Evolutionary conservation across 1,140 invertebrate genomes (phyloP), one percentile per base, ranked within the genome.

Genomic region (Calosoma granatense): DNA sequence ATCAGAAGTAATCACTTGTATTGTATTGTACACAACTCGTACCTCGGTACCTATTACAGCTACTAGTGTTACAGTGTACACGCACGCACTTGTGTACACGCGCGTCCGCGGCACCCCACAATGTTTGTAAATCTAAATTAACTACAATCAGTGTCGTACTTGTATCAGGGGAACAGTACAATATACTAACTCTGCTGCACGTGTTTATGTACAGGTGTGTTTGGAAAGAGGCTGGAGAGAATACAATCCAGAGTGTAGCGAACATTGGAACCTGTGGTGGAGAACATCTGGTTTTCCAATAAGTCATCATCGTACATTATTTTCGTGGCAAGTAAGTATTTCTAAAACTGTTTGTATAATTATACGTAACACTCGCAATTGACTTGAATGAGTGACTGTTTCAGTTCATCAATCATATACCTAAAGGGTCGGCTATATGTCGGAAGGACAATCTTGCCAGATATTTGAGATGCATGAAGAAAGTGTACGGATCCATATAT

Each of bases 241-340:
- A 64, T 90, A 84, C 70, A 78, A 76, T 60, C 52, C 58, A 52
- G 72, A 70, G 23, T 74, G 75, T 62, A 81, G 76, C 59, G 81
- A 87, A 57, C 79, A 81, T 56, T 92, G 89, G 88, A 90, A 91
- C 68, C 74, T 91, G 1, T 91, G 88, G 87, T 92, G 88, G 88
- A 78, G 79, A 68, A 83, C 83, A 2, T 81, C 81, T 9, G 81
- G 86, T 6, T 88, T 90, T 64, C 79, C 86, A 0, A 72, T 78
- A 15, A 77, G 78, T 12, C 81, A 85, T 66, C 84, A 87, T 61
- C 84, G 82, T 63, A 74, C 79, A 36, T 74, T 90, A 30, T 78
- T 80, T 22, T 78, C 83, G 60, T 87, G 84, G 84, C 89, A 90
- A 80, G 84, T 87, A 64, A 65, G 53, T 55, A 56, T 54, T 36